phyloP scores from a whole-genome alignment of 1,140 invertebrate species.

The Pomacea maculata region DNA sequence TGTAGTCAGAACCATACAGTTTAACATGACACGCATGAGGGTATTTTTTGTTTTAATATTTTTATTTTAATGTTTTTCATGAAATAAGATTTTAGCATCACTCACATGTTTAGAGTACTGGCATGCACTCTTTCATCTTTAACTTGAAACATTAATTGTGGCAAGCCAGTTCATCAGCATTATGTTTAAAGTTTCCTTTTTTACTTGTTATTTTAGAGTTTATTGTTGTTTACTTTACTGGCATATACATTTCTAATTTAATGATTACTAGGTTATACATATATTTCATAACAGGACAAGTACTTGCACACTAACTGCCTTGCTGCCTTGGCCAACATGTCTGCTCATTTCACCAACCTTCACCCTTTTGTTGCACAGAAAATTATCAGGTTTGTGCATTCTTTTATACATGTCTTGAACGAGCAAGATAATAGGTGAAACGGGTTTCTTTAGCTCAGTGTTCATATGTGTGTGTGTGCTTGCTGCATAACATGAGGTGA shows the following conservation, averaged over 20 bases:
- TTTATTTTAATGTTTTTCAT: background rate
- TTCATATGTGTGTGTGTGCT: too few relatives aligned
- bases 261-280: background rate
- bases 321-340: constrained; percentile 98
- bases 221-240: background rate
- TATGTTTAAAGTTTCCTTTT: background rate
- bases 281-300: constrained; percentile 55
- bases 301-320: constrained; percentile 74
- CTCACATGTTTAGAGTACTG: too few relatives aligned
- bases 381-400: constrained; percentile 71
- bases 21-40: constrained; percentile 96
- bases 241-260: background rate
- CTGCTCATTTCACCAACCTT: constrained; percentile 89
- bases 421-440: too few relatives aligned
- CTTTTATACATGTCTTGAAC: background rate
- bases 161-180: background rate
- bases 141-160: too few relatives aligned
- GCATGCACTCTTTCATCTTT: too few relatives aligned
- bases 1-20: constrained; percentile 94
- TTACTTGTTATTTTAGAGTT: background rate
- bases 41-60: constrained; percentile 65
- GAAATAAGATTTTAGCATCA: too few relatives aligned
- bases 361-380: constrained; percentile 97
- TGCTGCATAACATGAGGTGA: too few relatives aligned
- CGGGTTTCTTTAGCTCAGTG: too few relatives aligned